These are phyloP conservation scores for Parnassius smintheus DNA, from an alignment of 2,888 invertebrate species.

Conservation along the genomic window DNA sequence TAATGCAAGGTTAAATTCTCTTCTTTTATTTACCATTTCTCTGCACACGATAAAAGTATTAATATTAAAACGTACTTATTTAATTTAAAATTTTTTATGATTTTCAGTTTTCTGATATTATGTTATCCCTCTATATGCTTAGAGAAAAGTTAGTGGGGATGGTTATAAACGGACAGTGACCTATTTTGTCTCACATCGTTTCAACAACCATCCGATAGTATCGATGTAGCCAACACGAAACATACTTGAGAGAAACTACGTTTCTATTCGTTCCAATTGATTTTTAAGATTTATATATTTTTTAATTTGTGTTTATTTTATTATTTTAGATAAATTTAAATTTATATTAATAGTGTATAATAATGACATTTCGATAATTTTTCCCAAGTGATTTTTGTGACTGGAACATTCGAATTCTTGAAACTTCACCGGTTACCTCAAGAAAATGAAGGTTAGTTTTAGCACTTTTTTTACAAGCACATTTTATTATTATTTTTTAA, in stretches of 20 bases:
- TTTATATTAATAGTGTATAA: conserved; percentile 5
- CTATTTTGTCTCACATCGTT: conserved; percentile 65
- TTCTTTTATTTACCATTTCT: no score
- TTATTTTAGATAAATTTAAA: neutral
- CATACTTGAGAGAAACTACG: conserved; percentile 12
- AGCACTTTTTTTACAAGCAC: no score
- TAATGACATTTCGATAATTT: conserved; percentile 19
- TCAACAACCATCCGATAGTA: conserved; percentile 41
- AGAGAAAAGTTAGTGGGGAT: conserved; percentile 52
- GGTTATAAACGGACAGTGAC: conserved; percentile 64
- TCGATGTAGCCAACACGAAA: conserved; percentile 21
- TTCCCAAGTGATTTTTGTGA: conserved; percentile 8
- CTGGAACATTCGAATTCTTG: conserved; percentile 12
- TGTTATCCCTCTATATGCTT: conserved; percentile 8
- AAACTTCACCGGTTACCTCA: neutral
- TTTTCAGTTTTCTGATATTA: no score
- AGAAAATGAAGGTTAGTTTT: conserved; percentile 22
- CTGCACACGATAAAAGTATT: no score
- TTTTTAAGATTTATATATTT: neutral
- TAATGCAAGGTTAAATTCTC: no score
- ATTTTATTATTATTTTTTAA: no score
- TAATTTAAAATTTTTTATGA: no score
- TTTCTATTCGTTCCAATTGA: neutral
- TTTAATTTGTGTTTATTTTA: conserved; percentile 1
- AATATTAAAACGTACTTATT: no score